These are phyloP conservation scores for Tachyglossus aculeatus DNA, from an alignment of 2,797 vertebrate species.

Conservation along the genomic window DNA sequence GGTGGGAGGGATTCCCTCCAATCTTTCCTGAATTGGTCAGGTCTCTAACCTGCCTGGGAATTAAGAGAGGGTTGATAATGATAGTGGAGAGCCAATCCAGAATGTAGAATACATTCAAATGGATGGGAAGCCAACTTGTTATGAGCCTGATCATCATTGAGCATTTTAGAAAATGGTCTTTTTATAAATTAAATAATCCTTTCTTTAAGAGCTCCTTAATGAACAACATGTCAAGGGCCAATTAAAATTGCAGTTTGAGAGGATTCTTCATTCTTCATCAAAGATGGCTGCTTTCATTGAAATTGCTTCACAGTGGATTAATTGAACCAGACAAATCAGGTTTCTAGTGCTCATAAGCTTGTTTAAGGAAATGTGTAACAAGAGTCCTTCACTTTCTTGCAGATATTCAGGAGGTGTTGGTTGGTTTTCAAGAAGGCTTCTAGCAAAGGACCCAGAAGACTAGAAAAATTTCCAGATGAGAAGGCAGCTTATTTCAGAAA, in stretches of 20 bases:
- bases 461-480: slow-evolving; percentile 98
- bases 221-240: background rate
- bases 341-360: background rate
- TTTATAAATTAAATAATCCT: background rate
- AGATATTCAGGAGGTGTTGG: slow-evolving; percentile 98
- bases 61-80: too few relatives aligned
- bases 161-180: background rate
- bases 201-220: background rate
- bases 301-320: background rate
- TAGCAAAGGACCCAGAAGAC: slow-evolving; percentile 94
- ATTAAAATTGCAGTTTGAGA: background rate
- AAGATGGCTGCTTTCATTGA: background rate
- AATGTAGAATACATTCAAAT: background rate
- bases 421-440: slow-evolving; percentile 98
- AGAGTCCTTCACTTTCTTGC: slow-evolving; percentile 56
- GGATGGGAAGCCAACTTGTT: background rate
- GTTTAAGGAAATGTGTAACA: slow-evolving; percentile 35
- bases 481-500: slow-evolving; percentile 98
- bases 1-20: too few relatives aligned
- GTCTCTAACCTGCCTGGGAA: background rate
- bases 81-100: too few relatives aligned
- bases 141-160: background rate
- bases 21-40: too few relatives aligned
- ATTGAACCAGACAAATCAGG: background rate
- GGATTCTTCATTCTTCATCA: background rate